phyloP scores from a whole-genome alignment of 1,140 invertebrate genomes.

The Wiebesia pumilae region DNA sequence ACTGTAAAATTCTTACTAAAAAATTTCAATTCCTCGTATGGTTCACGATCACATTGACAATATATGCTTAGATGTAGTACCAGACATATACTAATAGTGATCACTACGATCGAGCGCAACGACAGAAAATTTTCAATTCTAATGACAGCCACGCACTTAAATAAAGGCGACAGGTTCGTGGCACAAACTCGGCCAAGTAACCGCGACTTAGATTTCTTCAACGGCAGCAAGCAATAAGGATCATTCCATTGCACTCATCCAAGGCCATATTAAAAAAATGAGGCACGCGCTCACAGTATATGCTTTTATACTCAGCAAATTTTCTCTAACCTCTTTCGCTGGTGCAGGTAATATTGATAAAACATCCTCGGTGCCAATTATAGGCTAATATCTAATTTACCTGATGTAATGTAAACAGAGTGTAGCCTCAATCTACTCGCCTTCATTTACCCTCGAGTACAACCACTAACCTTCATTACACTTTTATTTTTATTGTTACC shows the following conservation, averaged over 20 bases:
- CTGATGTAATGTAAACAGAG: not conserved
- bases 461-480: too few species aligned
- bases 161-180: conserved; percentile 39
- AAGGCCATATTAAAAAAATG: conserved; percentile 31
- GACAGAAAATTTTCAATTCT: conserved; percentile 41
- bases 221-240: conserved; percentile 26
- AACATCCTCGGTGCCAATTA: conserved; percentile 2
- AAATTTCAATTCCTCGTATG: conserved; percentile 31
- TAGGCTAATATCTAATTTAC: conserved; percentile 46
- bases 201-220: conserved; percentile 44
- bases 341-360: conserved; percentile 37
- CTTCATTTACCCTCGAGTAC: not conserved
- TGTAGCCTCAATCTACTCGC: not conserved
- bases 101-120: not conserved
- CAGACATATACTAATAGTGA: conserved; percentile 3
- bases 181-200: conserved; percentile 44
- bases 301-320: not conserved
- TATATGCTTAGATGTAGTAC: not conserved
- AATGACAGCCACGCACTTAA: conserved; percentile 31
- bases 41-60: not conserved
- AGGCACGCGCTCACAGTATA: not conserved
- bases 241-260: conserved; percentile 8
- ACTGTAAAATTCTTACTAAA: conserved; percentile 12
- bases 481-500: not conserved
- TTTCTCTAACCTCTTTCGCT: conserved; percentile 3